Conservation (phyloP, 2,888 invertebrate species). For the Autographa pulchrina region DNA sequence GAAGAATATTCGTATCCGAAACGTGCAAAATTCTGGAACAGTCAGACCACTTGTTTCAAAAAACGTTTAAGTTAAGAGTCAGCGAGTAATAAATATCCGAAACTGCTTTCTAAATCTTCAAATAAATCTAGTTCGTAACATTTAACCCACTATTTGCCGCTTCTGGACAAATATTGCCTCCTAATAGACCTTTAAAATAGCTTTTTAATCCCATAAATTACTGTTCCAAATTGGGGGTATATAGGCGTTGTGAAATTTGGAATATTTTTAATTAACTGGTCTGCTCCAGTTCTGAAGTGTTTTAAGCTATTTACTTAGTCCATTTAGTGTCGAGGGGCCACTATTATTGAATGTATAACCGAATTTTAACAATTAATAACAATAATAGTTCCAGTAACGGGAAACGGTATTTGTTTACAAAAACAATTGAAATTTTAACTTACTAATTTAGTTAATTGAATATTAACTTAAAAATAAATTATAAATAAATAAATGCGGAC, state of each 20-base stretch:
- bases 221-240: constrained; percentile 28
- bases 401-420: too few species aligned
- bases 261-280: constrained; percentile 8
- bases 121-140: constrained; percentile 50
- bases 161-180: constrained; percentile 40
- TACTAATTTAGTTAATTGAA: too few species aligned
- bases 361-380: not conserved
- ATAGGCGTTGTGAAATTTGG: not conserved
- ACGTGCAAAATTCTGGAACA: not conserved
- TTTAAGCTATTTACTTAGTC: not conserved
- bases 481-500: too few species aligned
- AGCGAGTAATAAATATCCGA: constrained; percentile 42
- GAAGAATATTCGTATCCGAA: not conserved
- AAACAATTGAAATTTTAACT: too few species aligned
- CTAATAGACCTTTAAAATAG: constrained; percentile 42
- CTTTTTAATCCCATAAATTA: constrained; percentile 58
- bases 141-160: constrained; percentile 28
- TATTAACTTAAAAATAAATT: too few species aligned
- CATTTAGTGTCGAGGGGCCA: not conserved
- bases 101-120: constrained; percentile 46
- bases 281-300: not conserved
- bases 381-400: too few species aligned
- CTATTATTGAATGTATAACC: not conserved
- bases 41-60: constrained; percentile 14
- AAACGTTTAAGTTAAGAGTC: constrained; percentile 34